Conservation (phyloP, 2,888 invertebrate genomes). For the Ornithoptera alexandrae region DNA sequence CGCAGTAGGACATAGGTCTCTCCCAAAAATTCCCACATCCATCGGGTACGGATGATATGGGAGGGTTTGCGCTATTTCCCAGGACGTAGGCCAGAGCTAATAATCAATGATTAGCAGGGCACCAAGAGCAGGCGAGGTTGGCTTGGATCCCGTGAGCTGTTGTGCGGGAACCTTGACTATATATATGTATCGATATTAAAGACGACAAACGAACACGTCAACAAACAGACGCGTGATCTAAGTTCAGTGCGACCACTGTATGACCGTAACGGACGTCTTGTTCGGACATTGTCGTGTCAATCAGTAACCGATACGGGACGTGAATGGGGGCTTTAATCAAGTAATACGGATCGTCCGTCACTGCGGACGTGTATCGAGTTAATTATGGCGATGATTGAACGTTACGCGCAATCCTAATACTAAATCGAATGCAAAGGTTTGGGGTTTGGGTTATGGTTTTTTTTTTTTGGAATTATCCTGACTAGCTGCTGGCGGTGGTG, state of each 20-base stretch:
- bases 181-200: background rate
- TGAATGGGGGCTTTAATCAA: conserved; percentile 35
- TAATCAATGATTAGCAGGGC: too few relatives aligned
- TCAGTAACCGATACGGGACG: conserved; percentile 32
- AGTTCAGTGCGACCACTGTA: background rate
- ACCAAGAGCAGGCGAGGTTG: too few relatives aligned
- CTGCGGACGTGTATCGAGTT: conserved; percentile 27
- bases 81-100: too few relatives aligned
- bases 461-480: background rate
- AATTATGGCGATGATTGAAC: conserved; percentile 25
- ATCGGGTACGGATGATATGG: too few relatives aligned
- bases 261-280: conserved; percentile 28
- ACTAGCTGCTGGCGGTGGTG: too few relatives aligned
- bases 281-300: conserved; percentile 36
- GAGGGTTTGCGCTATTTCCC: too few relatives aligned
- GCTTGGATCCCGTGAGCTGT: too few relatives aligned
- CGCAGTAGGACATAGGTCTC: too few relatives aligned
- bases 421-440: conserved; percentile 9
- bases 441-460: background rate
- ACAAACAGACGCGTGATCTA: conserved; percentile 11
- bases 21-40: too few relatives aligned
- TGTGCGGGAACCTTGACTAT: too few relatives aligned
- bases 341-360: conserved; percentile 33
- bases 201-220: background rate
- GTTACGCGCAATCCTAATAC: conserved; percentile 13